Evolutionary conservation across 2,113 vertebrate genomes (phyloP).

Genomic region (Bubalus kerabau): DNA sequence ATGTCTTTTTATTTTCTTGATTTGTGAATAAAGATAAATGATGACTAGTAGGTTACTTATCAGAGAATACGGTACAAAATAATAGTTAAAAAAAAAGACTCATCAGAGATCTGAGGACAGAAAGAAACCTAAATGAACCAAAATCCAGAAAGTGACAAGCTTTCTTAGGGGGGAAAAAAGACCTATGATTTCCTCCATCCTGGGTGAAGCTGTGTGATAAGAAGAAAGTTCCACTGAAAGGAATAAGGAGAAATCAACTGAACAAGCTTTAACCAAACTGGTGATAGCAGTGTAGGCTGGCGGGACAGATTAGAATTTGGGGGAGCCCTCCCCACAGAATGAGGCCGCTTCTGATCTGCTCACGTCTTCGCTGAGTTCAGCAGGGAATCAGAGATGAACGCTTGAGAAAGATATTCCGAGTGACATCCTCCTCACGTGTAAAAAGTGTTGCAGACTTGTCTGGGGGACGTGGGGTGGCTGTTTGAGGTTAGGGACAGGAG

Average conservation of each 20-base stretch:
- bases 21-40: neutral
- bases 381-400: neutral
- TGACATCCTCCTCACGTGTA: neutral
- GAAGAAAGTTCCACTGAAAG: neutral
- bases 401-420: neutral
- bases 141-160: neutral
- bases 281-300: neutral
- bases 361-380: neutral
- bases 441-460: neutral
- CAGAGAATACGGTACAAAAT: neutral
- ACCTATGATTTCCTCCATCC: neutral
- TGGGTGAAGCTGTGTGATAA: neutral
- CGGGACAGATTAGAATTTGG: too few species aligned
- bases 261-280: neutral
- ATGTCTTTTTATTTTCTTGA: neutral
- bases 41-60: neutral
- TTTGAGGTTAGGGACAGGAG: neutral
- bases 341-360: neutral
- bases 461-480: neutral
- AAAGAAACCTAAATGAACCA: neutral
- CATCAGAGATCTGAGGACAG: neutral
- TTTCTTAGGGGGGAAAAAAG: neutral
- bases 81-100: neutral
- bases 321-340: neutral
- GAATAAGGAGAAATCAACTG: neutral